Percentiles rank a stretch among this genome's conserved stretches.
Conservation (phyloP, 2,113 vertebrate genomes). For the Burhinus oedicnemus region DNA sequence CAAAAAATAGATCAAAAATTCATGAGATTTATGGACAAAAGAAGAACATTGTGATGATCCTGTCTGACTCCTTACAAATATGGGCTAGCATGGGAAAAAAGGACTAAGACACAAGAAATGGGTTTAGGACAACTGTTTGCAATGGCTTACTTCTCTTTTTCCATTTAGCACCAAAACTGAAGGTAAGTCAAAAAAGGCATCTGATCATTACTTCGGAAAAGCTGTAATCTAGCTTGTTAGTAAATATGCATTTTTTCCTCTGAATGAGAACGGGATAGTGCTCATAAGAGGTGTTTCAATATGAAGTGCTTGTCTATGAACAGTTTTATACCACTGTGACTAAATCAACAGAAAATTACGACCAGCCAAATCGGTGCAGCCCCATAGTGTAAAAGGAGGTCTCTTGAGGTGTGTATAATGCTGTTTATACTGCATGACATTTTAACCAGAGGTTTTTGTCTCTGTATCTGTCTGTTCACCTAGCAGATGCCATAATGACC, state of each 20-base stretch:
- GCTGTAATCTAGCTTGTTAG: neutral
- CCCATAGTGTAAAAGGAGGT: neutral
- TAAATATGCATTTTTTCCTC: neutral
- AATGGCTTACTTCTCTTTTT: neutral
- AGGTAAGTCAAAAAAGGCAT: neutral
- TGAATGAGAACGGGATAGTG: neutral
- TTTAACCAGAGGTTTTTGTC: neutral
- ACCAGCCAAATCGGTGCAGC: neutral
- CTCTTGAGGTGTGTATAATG: neutral
- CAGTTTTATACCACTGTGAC: neutral
- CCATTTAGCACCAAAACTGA: neutral
- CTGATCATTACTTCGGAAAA: neutral
- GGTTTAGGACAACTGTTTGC: neutral
- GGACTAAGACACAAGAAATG: neutral
- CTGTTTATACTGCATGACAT: neutral
- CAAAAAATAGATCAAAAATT: neutral
- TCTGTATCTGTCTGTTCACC: neutral
- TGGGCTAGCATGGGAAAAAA: neutral
- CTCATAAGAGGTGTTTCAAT: neutral
- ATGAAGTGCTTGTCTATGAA: neutral
- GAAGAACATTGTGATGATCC: neutral
- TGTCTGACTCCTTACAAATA: neutral
- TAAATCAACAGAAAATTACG: neutral
- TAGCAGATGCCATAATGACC: neutral
- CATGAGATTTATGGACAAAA: neutral